Conservation (phyloP, 2,888 invertebrate species). For the Drosophila seclusa region DNA sequence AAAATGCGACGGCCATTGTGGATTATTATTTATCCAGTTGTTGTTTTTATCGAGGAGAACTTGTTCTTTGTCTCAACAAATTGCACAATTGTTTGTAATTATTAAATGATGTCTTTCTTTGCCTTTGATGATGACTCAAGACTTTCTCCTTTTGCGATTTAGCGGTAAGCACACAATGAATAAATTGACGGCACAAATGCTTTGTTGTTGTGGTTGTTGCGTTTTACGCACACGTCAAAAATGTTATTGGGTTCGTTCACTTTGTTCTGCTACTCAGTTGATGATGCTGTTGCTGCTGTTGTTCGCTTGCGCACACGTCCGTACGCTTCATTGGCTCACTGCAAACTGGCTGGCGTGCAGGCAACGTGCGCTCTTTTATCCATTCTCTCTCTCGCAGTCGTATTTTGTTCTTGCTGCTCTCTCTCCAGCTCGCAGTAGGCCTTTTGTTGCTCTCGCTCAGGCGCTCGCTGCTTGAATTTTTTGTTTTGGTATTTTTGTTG, state of each 20-base stretch:
- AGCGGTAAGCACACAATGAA: slow-evolving; percentile 61
- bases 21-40: slow-evolving; percentile 12
- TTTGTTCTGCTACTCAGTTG: slow-evolving; percentile 51
- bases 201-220: slow-evolving; percentile 59
- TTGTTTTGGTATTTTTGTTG: slow-evolving; percentile 83
- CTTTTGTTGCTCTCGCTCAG: slow-evolving; percentile 24
- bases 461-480: slow-evolving; percentile 44
- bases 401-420: slow-evolving; percentile 9
- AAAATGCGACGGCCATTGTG: slow-evolving; percentile 83
- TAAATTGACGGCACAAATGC: slow-evolving; percentile 64
- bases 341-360: slow-evolving; percentile 60
- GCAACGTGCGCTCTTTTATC: slow-evolving; percentile 53
- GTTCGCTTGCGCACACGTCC: slow-evolving; percentile 30
- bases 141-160: slow-evolving; percentile 67
- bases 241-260: slow-evolving; percentile 60
- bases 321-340: slow-evolving; percentile 49
- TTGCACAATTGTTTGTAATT: slow-evolving; percentile 70
- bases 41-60: slow-evolving; percentile 33
- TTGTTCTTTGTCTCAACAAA: slow-evolving; percentile 54
- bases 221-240: slow-evolving; percentile 50
- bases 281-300: slow-evolving; percentile 18
- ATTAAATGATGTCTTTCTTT: slow-evolving; percentile 41
- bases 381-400: slow-evolving; percentile 44
- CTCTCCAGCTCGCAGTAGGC: slow-evolving; percentile 11
- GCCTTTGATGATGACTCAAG: slow-evolving; percentile 63